Evolutionary conservation across 2,888 invertebrate species (phyloP).

Genomic region (Girardia tigrina): DNA sequence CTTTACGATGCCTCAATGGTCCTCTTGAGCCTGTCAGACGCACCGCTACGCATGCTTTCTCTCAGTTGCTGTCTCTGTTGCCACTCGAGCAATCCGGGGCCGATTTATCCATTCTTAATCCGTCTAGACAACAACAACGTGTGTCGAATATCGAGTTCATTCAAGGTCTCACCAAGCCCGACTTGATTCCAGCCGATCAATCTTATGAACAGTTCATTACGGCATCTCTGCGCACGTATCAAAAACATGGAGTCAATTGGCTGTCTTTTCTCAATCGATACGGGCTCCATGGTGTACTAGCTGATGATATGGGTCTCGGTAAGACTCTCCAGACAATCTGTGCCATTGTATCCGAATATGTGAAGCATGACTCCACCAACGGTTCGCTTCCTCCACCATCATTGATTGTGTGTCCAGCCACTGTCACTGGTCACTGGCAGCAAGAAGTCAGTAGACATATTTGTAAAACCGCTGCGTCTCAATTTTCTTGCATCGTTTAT

Average conservation of each 20-base stretch:
- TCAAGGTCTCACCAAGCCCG: neutral
- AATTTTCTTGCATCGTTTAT: constrained; percentile 45
- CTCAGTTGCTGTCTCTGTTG: constrained; percentile 76
- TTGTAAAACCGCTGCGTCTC: constrained; percentile 39
- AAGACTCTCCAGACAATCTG: constrained; percentile 82
- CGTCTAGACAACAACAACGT: neutral
- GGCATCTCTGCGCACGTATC: neutral
- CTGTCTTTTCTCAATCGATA: constrained; percentile 81
- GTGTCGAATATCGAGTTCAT: neutral
- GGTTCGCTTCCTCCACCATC: constrained; percentile 52
- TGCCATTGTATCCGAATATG: constrained; percentile 55
- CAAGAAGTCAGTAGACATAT: constrained; percentile 90
- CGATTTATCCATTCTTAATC: neutral
- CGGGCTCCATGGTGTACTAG: constrained; percentile 84
- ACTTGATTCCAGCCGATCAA: neutral
- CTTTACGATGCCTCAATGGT: constrained; percentile 83
- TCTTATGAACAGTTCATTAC: neutral
- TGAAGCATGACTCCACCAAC: neutral
- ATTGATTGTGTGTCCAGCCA: constrained; percentile 87
- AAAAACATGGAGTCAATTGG: constrained; percentile 79
- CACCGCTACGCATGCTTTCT: constrained; percentile 80
- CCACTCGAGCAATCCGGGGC: constrained; percentile 58
- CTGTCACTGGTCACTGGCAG: constrained; percentile 90
- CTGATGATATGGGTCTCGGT: constrained; percentile 95
- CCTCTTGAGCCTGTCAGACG: constrained; percentile 69